These are phyloP conservation scores for Neodontobutis hainanensis DNA, from an alignment of 2,113 vertebrate species.

Conservation along the genomic window DNA sequence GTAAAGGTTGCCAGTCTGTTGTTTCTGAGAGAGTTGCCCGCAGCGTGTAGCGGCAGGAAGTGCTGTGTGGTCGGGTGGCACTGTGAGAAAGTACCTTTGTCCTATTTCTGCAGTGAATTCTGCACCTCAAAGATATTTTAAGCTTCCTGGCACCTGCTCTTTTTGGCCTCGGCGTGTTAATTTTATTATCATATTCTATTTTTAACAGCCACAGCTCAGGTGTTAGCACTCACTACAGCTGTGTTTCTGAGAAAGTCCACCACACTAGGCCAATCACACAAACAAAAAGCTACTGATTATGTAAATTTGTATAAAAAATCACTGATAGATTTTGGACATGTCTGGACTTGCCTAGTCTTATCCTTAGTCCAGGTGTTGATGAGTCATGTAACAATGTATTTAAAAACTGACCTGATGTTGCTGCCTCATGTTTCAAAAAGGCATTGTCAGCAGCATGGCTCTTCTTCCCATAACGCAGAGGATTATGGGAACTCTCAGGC, in stretches of 20 bases:
- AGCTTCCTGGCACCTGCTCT: not conserved
- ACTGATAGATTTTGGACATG: not conserved
- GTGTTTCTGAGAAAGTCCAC: no score
- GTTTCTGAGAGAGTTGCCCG: not conserved
- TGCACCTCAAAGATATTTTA: not conserved
- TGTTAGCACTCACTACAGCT: no score
- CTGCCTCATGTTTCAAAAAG: not conserved
- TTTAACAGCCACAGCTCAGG: no score
- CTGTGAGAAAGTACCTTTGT: constrained; percentile 49
- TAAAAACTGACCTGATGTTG: not conserved
- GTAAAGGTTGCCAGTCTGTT: not conserved
- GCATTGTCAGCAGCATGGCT: constrained; percentile 19
- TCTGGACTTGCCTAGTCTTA: constrained; percentile 1
- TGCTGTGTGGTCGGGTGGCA: constrained; percentile 16
- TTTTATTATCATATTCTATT: not conserved
- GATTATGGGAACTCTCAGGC: constrained; percentile 26
- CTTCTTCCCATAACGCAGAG: constrained; percentile 24
- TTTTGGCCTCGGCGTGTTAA: not conserved
- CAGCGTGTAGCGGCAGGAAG: not conserved
- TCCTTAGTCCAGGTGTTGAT: not conserved
- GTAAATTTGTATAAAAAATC: not conserved
- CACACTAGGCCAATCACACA: no score
- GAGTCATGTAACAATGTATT: constrained; percentile 5
- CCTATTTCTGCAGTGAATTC: constrained; percentile 11
- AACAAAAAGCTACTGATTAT: no score